Conservation (phyloP, 2,888 invertebrate species). For the Rhagonycha fulva region DNA sequence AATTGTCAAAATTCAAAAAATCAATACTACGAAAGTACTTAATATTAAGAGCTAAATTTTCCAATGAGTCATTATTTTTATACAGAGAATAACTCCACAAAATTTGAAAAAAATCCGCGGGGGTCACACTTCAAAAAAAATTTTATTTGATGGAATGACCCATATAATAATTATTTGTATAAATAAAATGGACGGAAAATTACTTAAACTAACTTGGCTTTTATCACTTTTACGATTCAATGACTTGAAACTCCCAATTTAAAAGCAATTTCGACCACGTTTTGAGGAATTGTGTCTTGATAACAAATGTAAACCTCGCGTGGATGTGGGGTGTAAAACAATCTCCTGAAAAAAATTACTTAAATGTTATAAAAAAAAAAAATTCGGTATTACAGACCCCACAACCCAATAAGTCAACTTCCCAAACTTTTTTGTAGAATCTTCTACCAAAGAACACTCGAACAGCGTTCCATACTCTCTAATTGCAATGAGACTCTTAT, state of each 20-base stretch:
- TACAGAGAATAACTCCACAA: too few species aligned
- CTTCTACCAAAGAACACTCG: conserved; percentile 60
- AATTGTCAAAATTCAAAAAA: too few species aligned
- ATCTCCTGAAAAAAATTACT: conserved; percentile 53
- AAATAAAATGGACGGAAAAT: not conserved
- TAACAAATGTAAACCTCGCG: conserved; percentile 88
- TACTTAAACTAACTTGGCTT: not conserved
- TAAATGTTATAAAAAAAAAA: conserved; percentile 3
- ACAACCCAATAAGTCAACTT: conserved; percentile 78
- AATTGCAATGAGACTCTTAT: conserved; percentile 76
- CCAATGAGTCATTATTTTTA: too few species aligned
- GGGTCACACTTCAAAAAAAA: too few species aligned
- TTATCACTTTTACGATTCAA: conserved; percentile 15
- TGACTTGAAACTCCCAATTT: conserved; percentile 63
- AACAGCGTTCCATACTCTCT: conserved; percentile 85
- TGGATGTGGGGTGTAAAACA: conserved; percentile 76
- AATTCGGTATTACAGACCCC: conserved; percentile 61
- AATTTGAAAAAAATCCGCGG: too few species aligned
- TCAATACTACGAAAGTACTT: too few species aligned
- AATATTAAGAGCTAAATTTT: too few species aligned
- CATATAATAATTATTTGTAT: not conserved
- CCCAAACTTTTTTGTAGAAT: conserved; percentile 50
- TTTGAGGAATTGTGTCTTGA: conserved; percentile 84
- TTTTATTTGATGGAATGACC: too few species aligned
- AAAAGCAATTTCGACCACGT: conserved; percentile 87